These are phyloP conservation scores for Hypothenemus hampei DNA, from an alignment of 1,140 invertebrate species.

Conservation along the genomic window DNA sequence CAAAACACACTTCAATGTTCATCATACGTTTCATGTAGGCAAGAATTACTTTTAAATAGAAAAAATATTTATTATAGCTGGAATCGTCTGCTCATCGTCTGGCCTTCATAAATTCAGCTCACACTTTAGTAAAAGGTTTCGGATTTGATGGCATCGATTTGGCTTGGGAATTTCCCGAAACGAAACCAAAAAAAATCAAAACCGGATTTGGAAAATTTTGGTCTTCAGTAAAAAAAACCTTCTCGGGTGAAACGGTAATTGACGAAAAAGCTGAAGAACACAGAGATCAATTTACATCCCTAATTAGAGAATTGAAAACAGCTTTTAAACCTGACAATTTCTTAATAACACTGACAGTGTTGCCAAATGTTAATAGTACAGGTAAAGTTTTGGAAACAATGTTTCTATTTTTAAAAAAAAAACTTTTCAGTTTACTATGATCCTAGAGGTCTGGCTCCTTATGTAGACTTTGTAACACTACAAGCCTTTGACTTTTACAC, in stretches of 20 bases:
- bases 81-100: slow-evolving; percentile 65
- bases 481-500: slow-evolving; percentile 77
- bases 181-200: slow-evolving; percentile 64
- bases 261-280: slow-evolving; percentile 75
- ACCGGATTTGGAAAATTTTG: slow-evolving; percentile 50
- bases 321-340: slow-evolving; percentile 60
- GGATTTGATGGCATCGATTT: slow-evolving; percentile 81
- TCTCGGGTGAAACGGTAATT: slow-evolving; percentile 61
- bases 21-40: too few relatives aligned
- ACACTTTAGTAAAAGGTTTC: slow-evolving; percentile 63
- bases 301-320: slow-evolving; percentile 69
- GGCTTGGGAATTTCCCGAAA: slow-evolving; percentile 80
- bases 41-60: too few relatives aligned
- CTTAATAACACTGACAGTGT: slow-evolving; percentile 61
- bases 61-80: slow-evolving; percentile 47
- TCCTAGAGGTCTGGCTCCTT: slow-evolving; percentile 62
- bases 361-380: slow-evolving; percentile 72
- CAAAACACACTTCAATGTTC: too few relatives aligned
- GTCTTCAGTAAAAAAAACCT: slow-evolving; percentile 69
- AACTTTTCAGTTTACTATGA: slow-evolving; percentile 68
- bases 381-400: slow-evolving; percentile 47
- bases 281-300: slow-evolving; percentile 65
- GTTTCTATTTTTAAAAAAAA: not conserved
- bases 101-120: slow-evolving; percentile 70
- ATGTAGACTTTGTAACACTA: slow-evolving; percentile 74